Base-by-base conservation (phyloP, 92 coral and sea anemone genomes). In the Epizoanthus scotinus region DNA sequence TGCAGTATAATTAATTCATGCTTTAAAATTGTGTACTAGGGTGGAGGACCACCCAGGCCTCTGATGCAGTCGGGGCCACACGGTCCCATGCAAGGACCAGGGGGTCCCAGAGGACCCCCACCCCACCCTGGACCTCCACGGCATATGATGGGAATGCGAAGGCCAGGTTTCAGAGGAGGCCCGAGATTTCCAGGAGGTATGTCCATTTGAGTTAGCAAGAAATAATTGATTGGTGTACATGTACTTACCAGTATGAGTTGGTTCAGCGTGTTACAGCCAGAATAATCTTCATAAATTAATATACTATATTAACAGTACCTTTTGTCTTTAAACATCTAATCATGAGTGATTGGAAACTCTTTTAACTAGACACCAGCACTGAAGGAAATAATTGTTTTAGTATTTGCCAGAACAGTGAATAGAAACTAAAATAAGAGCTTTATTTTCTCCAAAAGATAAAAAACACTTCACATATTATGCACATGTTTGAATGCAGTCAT, bases 21-120 rank as follows among this genome's bases (percentile, higher is more conserved):
- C 5, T 38, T 29, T 29, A 14, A 29, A 25, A 27, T 24, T 63
- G n/a, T 64, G 17, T 8, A 12, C 6, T 22, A 75, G 81, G 81
- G 67, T 14, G 81, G 81, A 26, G 81, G 81, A 59, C 81, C 81
- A 1, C 81, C 81, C 61, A 66, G 81, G 18, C 81, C 81, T 6
- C 52, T 75, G 57, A 75, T 75, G 81, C 81, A 75, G 81, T 58
- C 81, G 38, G 81, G 81, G 20, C 68, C 81, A 2, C 78, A 84
- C 62, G 86, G 86, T 5, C 78, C 86, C 19, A 19, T 68, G 6
- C 67, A 26, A 34, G 89, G 89, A 44, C 71, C 86, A 38, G 73
- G 79, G 31, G 94, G 84, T 7, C 84, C 94, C 40, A 71, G 87
- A 29, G 78, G 87, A 50, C 49, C 82, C 71, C 84, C 68, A 63